Base-by-base conservation (phyloP, 2,888 invertebrate species). In the Dryadula phaetusa region DNA sequence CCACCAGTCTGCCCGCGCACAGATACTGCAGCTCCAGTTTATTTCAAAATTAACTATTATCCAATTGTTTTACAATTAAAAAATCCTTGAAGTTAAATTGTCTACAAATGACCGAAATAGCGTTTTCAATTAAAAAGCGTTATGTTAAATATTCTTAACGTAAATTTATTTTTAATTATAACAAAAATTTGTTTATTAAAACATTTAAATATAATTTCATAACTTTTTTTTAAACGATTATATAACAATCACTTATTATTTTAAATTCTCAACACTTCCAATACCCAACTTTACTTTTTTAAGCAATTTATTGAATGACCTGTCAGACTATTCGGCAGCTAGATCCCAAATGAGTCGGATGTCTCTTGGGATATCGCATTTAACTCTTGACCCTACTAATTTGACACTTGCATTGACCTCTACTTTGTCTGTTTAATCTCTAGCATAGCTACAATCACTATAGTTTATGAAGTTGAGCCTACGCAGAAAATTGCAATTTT, bases 341-440 rank as follows among this genome's bases (percentile, higher is more conserved):
- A 69, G 71, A 69, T 56, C 58, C 63, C 63, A 62, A 73, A 64
- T 82, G 82, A 83, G 75, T 82, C 77, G 78, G 73, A 72, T 56
- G 37, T 46, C 64, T 65, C 66, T 62, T 58, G 73, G 78, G 73
- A 74, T 76, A 76, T 74, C 64, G 70, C 75, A 82, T 75, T 88
- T 90, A 81, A 90, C 88, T 83, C 78, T 63, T 79, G 83, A 78
- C 80, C 83, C 78, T 54, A 64, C 75, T 82, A 81, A 85, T 84
- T 85, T 87, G 85, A 84, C 86, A 82, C 79, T 75, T 77, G 70
- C 75, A 78, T 86, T 89, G 85, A 89, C 89, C 89, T 75, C 72
- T 66, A 74, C 76, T 81, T 79, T 76, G 72, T 65, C 74, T 74
- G 70, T 74, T 73, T 70, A 62, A 60, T 60, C 42, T 44, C 10